A percentile compares a stretch with the other conserved stretches of the same genome.
Evolutionary conservation across 2,888 invertebrate genomes (phyloP).

Genomic region (Nemoura dubitans): DNA sequence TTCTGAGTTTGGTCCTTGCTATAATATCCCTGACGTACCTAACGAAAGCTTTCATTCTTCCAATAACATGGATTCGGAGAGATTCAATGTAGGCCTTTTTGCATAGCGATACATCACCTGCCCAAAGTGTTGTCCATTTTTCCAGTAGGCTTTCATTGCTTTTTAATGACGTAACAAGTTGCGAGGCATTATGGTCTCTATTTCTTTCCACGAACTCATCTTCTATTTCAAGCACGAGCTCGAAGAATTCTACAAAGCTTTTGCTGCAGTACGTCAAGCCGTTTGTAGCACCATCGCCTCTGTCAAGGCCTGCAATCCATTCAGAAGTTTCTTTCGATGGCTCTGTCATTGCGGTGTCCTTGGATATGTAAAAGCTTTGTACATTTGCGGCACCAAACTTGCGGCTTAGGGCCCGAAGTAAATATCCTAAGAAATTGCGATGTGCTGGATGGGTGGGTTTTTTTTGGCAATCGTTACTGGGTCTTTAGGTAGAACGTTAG

Average conservation of each 20-base stretch:
- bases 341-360: no score
- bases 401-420: no score
- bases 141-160: not conserved
- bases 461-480: no score
- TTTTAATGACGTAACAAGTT: not conserved
- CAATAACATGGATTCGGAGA: not conserved
- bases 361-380: no score
- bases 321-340: no score
- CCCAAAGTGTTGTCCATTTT: not conserved
- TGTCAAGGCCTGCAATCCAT: not conserved
- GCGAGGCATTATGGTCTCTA: not conserved
- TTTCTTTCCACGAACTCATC: not conserved
- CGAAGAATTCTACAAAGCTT: not conserved
- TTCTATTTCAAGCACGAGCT: not conserved
- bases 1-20: not conserved
- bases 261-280: not conserved
- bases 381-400: no score
- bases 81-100: not conserved
- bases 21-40: not conserved
- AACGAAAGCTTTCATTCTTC: conserved; percentile 15
- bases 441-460: no score
- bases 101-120: not conserved
- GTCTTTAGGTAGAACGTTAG: no score
- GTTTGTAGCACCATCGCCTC: not conserved
- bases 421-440: no score